Evolutionary conservation across 1,140 invertebrate genomes (phyloP), one percentile per base, ranked within the genome.

Genomic region (Apis laboriosa): DNA sequence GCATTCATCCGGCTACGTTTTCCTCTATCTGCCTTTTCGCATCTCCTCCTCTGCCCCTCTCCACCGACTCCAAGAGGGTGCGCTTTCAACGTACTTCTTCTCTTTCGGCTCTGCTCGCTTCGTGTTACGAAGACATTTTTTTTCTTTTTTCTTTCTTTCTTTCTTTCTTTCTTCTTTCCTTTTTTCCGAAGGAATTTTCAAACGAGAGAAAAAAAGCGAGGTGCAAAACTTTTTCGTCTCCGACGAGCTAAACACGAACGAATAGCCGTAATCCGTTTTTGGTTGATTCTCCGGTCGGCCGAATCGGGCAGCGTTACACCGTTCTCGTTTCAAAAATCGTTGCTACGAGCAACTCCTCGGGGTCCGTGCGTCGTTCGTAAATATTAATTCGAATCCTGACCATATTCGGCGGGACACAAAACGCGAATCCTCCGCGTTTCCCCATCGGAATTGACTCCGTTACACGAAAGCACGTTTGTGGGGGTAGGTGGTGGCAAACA

Each of bases 391-490:
- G 67, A 43, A 63, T 51, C 24, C 60, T 21, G 63, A 49, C 60
- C 68, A 74, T 84, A 84, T 88, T 82, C 71, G 78, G 15, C 72
- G n/a, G 53, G 49, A 80, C 72, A 43, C 67, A 77, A 58, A 73
- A 76, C 63, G 80, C 51, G 75, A 51, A 83, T 70, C 63, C 75
- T 56, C 75, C 70, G 70, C 49, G 34, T 79, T 76, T 51, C 34
- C 71, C 78, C 74, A 77, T 84, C 21, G 82, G 74, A 84, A 67
- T 76, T 67, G 83, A 85, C 66, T 67, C 24, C 63, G 83, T 88
- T 87, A 85, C 72, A 70, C 51, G 82, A 87, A 87, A 80, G 68
- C 80, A 87, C 76, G 74, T 87, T 88, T 74, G 70, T 56, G 74
- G 80, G 75, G 66, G 61, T 60, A 24, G 68, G 71, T 55, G 77